These are phyloP conservation scores for Salminus brasiliensis DNA, from an alignment of 2,113 vertebrate genomes.

Conservation along the genomic window DNA sequence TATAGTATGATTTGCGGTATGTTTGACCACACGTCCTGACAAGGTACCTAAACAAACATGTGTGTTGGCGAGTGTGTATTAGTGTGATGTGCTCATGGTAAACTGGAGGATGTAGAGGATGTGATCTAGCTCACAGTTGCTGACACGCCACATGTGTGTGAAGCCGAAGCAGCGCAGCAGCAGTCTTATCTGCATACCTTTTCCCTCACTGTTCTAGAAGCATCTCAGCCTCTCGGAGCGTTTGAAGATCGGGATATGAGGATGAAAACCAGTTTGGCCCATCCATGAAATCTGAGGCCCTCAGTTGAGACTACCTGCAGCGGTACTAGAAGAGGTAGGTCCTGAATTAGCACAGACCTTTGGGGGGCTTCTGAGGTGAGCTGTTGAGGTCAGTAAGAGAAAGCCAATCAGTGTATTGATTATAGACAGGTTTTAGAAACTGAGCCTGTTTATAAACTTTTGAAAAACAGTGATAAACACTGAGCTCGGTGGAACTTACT, in stretches of 20 bases:
- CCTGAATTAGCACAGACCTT: not conserved
- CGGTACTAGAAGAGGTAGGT: slow-evolving; percentile 25
- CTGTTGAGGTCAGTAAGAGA: not conserved
- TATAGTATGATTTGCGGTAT: not conserved
- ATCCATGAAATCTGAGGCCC: slow-evolving; percentile 33
- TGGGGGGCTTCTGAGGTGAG: no score
- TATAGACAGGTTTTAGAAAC: not conserved
- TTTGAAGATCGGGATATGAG: slow-evolving; percentile 12
- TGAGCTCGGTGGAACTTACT: not conserved
- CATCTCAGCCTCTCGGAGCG: not conserved
- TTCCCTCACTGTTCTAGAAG: not conserved
- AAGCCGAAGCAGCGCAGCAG: not conserved
- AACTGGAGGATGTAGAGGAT: slow-evolving; percentile 15
- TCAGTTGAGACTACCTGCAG: not conserved
- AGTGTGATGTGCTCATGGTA: not conserved
- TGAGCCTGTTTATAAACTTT: not conserved
- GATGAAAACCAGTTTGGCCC: not conserved
- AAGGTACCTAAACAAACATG: not conserved
- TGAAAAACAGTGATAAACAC: not conserved
- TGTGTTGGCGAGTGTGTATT: slow-evolving; percentile 26
- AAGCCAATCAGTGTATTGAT: not conserved
- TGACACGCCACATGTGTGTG: not conserved
- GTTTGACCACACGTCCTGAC: not conserved
- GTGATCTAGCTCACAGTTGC: slow-evolving; percentile 12
- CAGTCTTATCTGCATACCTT: not conserved